Evolutionary conservation across 2,797 vertebrate genomes (phyloP), one percentile per base, ranked within the genome.

Genomic region (Meda fulgida): DNA sequence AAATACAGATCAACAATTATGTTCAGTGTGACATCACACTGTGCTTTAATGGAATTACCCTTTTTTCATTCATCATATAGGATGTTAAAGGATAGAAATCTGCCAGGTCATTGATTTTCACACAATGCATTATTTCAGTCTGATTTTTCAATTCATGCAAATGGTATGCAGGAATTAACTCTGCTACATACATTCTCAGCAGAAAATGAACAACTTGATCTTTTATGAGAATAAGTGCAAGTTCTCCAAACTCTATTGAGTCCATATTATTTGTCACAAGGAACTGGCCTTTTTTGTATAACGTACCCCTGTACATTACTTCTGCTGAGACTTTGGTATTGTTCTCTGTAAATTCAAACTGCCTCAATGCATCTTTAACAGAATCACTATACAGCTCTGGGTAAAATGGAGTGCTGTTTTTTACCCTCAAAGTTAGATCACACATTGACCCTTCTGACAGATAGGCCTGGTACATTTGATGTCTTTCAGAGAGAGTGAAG

Each of bases 21-120:
- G 40, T 77, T 53, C 71, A 77, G 81, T 76, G 58, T 76, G 81
- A 83, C 72, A 77, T 63, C 81, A 83, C 81, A 38, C 58, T 83
- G 69, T 83, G 81, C 70, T 83, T 83, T 73, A 83, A 75, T 83
- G 70, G 55, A 75, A 83, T 65, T 5, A 83, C 38, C 36, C 3
- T 40, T 65, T 75, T 83, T 60, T 55, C 51, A 83, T 75, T 83
- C 53, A 83, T 83, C 71, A 83, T 66, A 73, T 75, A 83, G 36
- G 55, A 82, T 60, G 80, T 82, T 58, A 65, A 83, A 76, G 81
- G 81, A 83, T 83, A 83, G 55, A 83, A 83, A 83, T 83, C 81
- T 83, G 81, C 55, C 38, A 83, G 70, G 81, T 83, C 38, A 66
- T 63, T 83, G 71, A 76, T 83, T 60, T 73, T 83, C 70, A 83